phyloP scores from a whole-genome alignment of 1,140 invertebrate genomes.

The Megalopta genalis region DNA sequence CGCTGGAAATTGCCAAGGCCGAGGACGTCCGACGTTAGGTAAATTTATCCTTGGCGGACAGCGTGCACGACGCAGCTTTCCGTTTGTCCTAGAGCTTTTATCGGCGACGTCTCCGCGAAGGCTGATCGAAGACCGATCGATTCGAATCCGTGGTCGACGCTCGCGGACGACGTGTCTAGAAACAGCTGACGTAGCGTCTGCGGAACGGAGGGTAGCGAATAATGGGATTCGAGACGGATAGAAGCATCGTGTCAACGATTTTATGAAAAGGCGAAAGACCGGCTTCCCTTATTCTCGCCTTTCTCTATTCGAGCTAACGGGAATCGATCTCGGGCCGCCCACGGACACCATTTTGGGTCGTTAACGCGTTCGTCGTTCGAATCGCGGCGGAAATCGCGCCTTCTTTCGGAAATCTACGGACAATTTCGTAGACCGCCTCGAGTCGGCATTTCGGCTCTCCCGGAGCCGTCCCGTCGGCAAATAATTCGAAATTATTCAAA shows the following conservation, averaged over 20 bases:
- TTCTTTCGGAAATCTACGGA: too few relatives aligned
- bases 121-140: background rate
- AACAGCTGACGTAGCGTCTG: constrained; percentile 8
- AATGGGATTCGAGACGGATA: background rate
- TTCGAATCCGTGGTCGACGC: background rate
- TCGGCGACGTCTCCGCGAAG: background rate
- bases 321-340: too few relatives aligned
- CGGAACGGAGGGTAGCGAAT: background rate
- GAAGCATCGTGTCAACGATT: background rate
- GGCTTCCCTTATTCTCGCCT: too few relatives aligned
- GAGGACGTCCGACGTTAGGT: background rate
- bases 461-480: background rate
- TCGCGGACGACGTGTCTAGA: background rate
- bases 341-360: too few relatives aligned
- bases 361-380: too few relatives aligned
- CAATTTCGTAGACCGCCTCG: too few relatives aligned
- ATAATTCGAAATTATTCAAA: background rate
- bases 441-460: too few relatives aligned
- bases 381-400: too few relatives aligned
- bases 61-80: background rate
- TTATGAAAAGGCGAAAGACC: background rate
- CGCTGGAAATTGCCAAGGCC: constrained; percentile 19
- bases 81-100: background rate
- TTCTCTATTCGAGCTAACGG: too few relatives aligned
- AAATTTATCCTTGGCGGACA: constrained; percentile 4